A percentile compares a stretch with the other conserved stretches of the same genome.
phyloP scores from a whole-genome alignment of 1,140 invertebrate genomes.

The Parasteatoda tepidariorum region DNA sequence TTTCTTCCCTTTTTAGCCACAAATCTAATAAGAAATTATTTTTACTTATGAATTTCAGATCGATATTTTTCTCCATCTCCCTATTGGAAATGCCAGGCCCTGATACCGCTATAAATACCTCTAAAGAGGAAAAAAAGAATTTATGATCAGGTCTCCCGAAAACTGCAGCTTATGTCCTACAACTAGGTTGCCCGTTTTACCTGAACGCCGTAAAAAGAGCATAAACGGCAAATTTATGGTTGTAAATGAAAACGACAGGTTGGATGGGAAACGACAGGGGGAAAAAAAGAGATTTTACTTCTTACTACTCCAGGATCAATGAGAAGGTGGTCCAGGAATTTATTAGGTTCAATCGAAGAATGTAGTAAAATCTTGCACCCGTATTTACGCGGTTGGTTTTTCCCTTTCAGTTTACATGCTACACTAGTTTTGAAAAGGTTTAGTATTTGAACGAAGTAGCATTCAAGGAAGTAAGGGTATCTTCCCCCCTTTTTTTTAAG shows the following conservation, averaged over 20 bases:
- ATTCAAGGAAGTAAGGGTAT: background rate
- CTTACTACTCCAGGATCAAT: constrained; percentile 11
- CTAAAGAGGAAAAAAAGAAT: constrained; percentile 9
- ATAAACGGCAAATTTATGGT: constrained; percentile 51
- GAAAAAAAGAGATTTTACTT: background rate
- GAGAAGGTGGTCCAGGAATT: constrained; percentile 9
- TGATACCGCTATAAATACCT: constrained; percentile 23
- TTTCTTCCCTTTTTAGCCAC: too few relatives aligned
- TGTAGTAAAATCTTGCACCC: background rate
- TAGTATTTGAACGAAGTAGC: background rate
- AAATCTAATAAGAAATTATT: too few relatives aligned
- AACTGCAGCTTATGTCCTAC: constrained; percentile 15
- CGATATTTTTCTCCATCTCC: too few relatives aligned
- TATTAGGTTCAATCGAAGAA: background rate
- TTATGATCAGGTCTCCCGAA: constrained; percentile 14
- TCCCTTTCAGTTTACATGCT: background rate
- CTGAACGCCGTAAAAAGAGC: constrained; percentile 30
- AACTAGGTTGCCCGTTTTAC: constrained; percentile 27
- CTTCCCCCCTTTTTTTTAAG: background rate
- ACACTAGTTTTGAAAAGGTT: background rate
- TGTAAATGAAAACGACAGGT: constrained; percentile 25
- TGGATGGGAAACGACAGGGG: background rate
- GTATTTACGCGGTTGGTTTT: background rate
- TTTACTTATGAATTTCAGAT: too few relatives aligned
- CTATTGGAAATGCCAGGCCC: too few relatives aligned